A percentile compares a stretch with the other conserved stretches of the same genome.
Evolutionary conservation across 2,113 vertebrate species (phyloP).

Genomic region (Bubo blakistoni): DNA sequence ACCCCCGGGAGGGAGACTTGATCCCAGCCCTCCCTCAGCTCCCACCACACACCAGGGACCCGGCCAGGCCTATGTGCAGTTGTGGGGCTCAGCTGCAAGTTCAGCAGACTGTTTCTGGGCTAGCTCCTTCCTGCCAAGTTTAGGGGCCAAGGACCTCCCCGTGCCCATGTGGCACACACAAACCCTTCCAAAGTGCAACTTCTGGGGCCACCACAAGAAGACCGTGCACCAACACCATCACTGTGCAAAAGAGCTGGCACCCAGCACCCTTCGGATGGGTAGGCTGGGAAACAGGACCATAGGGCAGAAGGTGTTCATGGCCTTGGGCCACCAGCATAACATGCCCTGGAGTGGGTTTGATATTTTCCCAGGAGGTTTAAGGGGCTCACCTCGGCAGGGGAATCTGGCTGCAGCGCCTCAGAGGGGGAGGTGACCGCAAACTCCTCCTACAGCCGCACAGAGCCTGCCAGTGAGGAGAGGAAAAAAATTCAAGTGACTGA

Average conservation of each 20-base stretch:
- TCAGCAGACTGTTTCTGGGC: neutral
- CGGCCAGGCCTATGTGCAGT: fast-evolving
- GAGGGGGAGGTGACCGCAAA: neutral
- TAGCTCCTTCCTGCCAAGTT: neutral
- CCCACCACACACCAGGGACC: fast-evolving
- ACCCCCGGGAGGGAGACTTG: fast-evolving
- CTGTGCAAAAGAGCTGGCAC: neutral
- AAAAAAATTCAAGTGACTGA: neutral
- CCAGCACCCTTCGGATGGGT: neutral
- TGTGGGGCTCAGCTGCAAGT: neutral
- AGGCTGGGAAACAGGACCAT: neutral
- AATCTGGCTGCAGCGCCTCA: neutral
- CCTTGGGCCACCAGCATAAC: neutral
- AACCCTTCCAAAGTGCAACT: neutral
- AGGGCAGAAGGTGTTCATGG: neutral
- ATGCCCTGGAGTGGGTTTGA: neutral
- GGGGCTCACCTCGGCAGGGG: neutral
- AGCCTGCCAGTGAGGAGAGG: neutral
- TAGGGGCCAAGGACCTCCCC: neutral
- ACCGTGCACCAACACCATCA: too few species aligned
- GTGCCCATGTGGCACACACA: fast-evolving
- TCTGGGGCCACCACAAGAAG: neutral
- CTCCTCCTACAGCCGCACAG: constrained; percentile 38
- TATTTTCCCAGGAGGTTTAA: neutral
- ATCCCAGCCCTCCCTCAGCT: neutral